These are phyloP conservation scores for Uropsilus gracilis DNA, from an alignment of 2,113 vertebrate genomes.

Conservation along the genomic window DNA sequence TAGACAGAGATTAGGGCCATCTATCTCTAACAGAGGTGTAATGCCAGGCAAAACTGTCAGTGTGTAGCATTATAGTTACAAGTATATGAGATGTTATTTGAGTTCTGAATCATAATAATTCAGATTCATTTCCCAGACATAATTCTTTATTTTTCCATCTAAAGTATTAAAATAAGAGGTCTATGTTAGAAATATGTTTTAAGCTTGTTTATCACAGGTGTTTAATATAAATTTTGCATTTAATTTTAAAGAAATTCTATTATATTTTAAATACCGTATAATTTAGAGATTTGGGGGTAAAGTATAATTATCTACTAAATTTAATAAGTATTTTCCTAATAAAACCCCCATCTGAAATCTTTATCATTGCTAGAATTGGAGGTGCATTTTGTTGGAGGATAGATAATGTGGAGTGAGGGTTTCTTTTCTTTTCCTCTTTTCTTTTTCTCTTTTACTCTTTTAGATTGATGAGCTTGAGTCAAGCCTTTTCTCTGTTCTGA, in stretches of 20 bases:
- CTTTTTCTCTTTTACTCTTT: fast-evolving
- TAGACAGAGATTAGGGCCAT: neutral
- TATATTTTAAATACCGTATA: neutral
- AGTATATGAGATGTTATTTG: neutral
- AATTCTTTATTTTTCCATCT: constrained; percentile 43
- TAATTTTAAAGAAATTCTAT: neutral
- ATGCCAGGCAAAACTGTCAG: neutral
- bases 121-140: constrained; percentile 44
- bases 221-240: neutral
- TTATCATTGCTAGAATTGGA: neutral
- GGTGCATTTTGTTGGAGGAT: neutral
- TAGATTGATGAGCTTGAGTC: neutral
- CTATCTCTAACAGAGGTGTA: neutral
- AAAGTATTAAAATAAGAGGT: neutral
- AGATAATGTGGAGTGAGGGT: fast-evolving
- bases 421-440: neutral
- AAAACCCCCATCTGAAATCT: neutral
- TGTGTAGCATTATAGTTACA: neutral
- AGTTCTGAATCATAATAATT: neutral
- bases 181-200: neutral
- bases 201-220: fast-evolving
- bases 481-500: neutral
- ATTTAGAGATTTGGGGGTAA: neutral
- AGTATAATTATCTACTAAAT: neutral
- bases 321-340: neutral